Evolutionary conservation across 2,113 vertebrate species (phyloP), one percentile per base, ranked within the genome.

Genomic region (Alosa alosa): DNA sequence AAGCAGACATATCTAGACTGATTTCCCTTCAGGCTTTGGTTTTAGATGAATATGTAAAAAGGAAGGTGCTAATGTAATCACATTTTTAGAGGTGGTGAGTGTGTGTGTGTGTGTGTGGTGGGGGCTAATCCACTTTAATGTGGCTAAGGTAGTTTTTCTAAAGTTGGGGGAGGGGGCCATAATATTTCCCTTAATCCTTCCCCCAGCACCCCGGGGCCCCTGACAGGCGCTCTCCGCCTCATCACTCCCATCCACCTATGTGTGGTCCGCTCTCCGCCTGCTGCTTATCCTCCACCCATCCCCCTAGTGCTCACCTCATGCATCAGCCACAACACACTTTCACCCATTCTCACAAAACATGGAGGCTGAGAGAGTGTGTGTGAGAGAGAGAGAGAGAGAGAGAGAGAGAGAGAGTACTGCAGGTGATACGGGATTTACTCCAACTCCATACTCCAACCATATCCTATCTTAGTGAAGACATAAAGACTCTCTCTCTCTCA

Each of bases 41-140:
- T 47, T 72, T 44, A 31, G 68, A 86, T 20, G 72, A 78, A 41
- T 72, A 72, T 52, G 68, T 50, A 88, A 86, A 55, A 55, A 85
- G 46, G 31, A 25, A 22, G 75, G 44, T 15, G 64, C 72, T 88
- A 86, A 88, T 86, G 86, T 86, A 90, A 87, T 89, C 81, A 64
- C 49, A 57, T 82, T 88, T 86, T 78, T 78, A 82, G 78, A 82
- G 84, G 47, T 3, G 9, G 64, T 2, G 22, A 25, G 55, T 60
- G 55, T 60, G 55, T 60, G 55, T 64, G 13, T 45, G 84, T 17
- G 55, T 60, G 55, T 60, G 60, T 64, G 20, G 6, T 20, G 64
- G n/a, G 82, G 81, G 72, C 85, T 82, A 86, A 89, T 86, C 81
- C 82, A 60, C 44, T 82, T 83, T 82, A 87, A 81, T 72, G 85